A percentile compares a stretch with the other conserved stretches of the same genome.
These are phyloP conservation scores for Pterois miles DNA, from an alignment of 2,797 vertebrate genomes.

Conservation along the genomic window DNA sequence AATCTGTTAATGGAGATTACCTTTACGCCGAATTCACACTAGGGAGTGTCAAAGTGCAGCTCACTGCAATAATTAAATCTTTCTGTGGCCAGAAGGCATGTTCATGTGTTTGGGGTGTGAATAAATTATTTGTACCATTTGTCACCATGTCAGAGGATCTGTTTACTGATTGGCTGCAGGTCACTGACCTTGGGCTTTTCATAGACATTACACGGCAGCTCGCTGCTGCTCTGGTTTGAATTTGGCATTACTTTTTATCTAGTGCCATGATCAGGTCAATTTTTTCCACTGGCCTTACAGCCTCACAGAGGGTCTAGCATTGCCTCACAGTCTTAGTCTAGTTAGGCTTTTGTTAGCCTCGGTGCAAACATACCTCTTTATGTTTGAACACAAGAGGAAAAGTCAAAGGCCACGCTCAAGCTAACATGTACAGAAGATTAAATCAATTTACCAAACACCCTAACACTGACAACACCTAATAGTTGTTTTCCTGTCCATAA, in stretches of 20 bases:
- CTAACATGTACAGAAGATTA: slow-evolving; percentile 40
- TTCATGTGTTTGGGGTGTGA: too few species aligned
- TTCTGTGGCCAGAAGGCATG: rapidly evolving
- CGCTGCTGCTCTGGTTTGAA: too few species aligned
- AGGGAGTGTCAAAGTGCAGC: rapidly evolving
- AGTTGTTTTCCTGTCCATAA: slow-evolving; percentile 73
- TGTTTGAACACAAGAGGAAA: background rate
- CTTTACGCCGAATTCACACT: background rate
- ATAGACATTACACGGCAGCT: too few species aligned
- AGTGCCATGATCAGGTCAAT: too few species aligned
- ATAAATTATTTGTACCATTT: rapidly evolving
- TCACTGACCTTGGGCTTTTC: too few species aligned
- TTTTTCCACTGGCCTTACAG: background rate
- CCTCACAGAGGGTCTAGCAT: background rate
- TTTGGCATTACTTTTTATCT: too few species aligned
- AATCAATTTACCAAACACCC: slow-evolving; percentile 50
- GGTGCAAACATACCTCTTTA: background rate
- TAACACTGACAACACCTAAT: slow-evolving; percentile 63
- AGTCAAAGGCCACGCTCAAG: slow-evolving; percentile 32
- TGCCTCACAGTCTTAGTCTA: background rate
- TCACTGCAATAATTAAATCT: rapidly evolving
- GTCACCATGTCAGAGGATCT: too few species aligned
- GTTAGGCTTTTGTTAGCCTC: background rate
- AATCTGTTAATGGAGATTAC: background rate
- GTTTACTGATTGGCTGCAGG: too few species aligned